phyloP scores from a whole-genome alignment of 2,113 vertebrate genomes.

The Micronycteris hirsuta region DNA sequence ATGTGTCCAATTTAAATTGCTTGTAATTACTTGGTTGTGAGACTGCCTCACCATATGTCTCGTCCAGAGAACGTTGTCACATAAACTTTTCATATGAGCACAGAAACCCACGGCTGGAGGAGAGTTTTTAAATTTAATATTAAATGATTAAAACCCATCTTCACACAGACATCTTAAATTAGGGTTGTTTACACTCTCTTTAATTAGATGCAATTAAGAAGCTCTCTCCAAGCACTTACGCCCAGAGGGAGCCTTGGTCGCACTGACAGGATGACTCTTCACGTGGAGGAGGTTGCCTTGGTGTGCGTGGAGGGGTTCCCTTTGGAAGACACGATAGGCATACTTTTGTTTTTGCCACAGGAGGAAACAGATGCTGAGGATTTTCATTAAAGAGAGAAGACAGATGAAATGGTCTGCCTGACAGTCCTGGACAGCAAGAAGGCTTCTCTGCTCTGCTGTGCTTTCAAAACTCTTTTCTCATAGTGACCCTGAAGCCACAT shows the following conservation, averaged over 20 bases:
- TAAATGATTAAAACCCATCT: constrained; percentile 67
- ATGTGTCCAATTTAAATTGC: constrained; percentile 29
- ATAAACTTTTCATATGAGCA: constrained; percentile 33
- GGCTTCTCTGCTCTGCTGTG: neutral
- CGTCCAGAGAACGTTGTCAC: neutral
- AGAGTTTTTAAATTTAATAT: constrained; percentile 67
- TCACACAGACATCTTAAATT: constrained; percentile 69
- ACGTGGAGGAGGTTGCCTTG: neutral
- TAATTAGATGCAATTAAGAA: constrained; percentile 74
- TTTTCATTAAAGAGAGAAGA: neutral
- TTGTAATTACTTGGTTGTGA: constrained; percentile 44
- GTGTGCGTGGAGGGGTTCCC: neutral
- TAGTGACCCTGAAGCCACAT: neutral
- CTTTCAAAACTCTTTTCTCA: neutral
- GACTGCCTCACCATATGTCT: constrained; percentile 40
- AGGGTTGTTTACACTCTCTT: constrained; percentile 73
- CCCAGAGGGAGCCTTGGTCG: constrained; percentile 47
- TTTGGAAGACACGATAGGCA: neutral
- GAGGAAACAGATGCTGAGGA: constrained; percentile 54
- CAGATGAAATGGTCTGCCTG: neutral
- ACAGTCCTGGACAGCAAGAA: neutral
- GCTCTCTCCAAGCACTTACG: constrained; percentile 52
- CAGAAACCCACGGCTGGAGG: constrained; percentile 43
- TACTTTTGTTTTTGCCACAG: neutral
- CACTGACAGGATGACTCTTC: constrained; percentile 48